phyloP scores from a whole-genome alignment of 2,113 vertebrate genomes.

The Girardinichthys multiradiatus region DNA sequence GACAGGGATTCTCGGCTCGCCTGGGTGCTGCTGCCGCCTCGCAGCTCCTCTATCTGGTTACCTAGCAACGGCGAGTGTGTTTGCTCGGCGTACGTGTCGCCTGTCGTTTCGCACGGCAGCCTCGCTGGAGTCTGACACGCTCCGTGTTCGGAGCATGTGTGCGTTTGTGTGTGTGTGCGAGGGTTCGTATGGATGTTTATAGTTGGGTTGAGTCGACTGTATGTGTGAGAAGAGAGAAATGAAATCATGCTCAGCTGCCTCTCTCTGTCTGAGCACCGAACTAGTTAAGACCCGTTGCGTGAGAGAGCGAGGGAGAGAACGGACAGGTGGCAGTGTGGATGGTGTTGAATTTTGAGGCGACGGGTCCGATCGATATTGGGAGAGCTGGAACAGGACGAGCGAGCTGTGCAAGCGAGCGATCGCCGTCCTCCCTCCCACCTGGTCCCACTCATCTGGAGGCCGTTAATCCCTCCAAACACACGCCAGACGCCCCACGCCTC shows the following conservation, averaged over 20 bases:
- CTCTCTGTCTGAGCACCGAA: constrained; percentile 34
- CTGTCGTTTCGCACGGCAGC: constrained; percentile 52
- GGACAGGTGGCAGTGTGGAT: constrained; percentile 36
- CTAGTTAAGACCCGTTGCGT: constrained; percentile 35
- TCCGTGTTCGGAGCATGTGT: neutral
- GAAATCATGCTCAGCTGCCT: constrained; percentile 39
- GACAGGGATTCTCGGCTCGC: constrained; percentile 67
- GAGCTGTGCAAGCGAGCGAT: constrained; percentile 51
- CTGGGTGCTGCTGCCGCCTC: constrained; percentile 69
- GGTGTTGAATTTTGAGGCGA: constrained; percentile 63
- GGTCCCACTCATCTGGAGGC: constrained; percentile 81
- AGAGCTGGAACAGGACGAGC: constrained; percentile 48
- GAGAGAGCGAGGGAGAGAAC: constrained; percentile 27
- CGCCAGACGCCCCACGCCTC: constrained; percentile 80
- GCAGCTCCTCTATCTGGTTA: constrained; percentile 77
- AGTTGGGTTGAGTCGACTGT: constrained; percentile 37
- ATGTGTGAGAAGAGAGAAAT: constrained; percentile 47
- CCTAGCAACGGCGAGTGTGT: constrained; percentile 78
- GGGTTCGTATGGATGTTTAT: constrained; percentile 41
- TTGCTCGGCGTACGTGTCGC: constrained; percentile 73
- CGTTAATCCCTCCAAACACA: constrained; percentile 82
- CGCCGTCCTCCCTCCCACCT: constrained; percentile 76
- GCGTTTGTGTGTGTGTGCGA: neutral
- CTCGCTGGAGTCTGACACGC: constrained; percentile 32
- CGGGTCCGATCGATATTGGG: constrained; percentile 64